Evolutionary conservation across 2,797 vertebrate genomes (phyloP), one percentile per base, ranked within the genome.

Genomic region (Paramormyrops hopkinsi): DNA sequence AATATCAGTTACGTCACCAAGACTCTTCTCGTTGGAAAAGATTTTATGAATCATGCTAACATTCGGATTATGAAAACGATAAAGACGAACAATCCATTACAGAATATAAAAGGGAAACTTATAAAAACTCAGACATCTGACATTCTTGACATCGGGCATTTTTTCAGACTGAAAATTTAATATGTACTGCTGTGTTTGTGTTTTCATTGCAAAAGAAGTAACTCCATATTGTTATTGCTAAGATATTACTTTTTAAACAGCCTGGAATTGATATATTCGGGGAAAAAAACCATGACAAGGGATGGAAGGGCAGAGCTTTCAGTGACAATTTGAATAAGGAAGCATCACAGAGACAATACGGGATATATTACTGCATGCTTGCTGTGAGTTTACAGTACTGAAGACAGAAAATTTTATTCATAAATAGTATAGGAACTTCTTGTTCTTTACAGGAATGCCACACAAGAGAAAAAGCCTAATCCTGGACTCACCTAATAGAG

Each of bases 321-420:
- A 88, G 88, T 37, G 19, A 56, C 53, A 51, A 89, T 69, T 87
- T 51, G 88, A 50, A 85, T 25, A 25, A 50, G 44, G n/a, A 50
- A 14, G 50, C 22, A n/a, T 25, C 83, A 86, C n/a, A 1, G 4
- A 54, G 46, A 54, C 2, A 54, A 73, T 73, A 37, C 4, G 6
- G 22, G 50, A 37, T 19, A 37, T 17, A 86, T 86, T 33, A 37
- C 14, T 86, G 25, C 44, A 51, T 90, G 88, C 89, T 83, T 59
- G 73, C 48, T 54, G 50, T 56, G 37, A 85, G 14, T 88, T 86
- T 88, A 89, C 89, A 90, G 41, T 86, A 79, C 44, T 87, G 85
- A 88, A 84, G 89, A 90, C 86, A 87, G 79, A 65, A 41, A 89
- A 73, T 76, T 59, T 85, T 89, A 73, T 85, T 19, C 89, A 79